Conservation (phyloP, 64 coral and sea anemone species). For the Montipora sp. region DNA sequence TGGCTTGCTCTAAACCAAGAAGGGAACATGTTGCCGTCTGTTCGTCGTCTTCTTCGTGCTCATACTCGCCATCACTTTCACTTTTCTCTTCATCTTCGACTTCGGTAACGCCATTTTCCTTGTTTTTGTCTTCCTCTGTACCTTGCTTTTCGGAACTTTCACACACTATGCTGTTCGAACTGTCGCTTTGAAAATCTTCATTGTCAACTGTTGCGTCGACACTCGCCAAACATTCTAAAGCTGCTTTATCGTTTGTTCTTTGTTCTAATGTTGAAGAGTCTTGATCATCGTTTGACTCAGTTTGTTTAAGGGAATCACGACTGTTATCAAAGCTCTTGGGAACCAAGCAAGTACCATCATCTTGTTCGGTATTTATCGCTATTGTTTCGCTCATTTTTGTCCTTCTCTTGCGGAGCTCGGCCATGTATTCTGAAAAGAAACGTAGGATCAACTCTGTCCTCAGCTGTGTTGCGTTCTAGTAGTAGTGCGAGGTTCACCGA, state of each 20-base stretch:
- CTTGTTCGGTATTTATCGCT: neutral
- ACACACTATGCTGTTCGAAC: neutral
- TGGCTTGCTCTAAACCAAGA: constrained; percentile 35
- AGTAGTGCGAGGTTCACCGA: neutral
- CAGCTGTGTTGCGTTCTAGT: neutral
- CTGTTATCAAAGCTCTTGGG: neutral
- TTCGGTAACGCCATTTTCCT: neutral
- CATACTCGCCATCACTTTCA: neutral
- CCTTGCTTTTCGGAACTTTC: neutral
- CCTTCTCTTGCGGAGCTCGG: constrained; percentile 18
- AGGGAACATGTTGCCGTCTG: constrained; percentile 19
- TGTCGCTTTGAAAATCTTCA: neutral
- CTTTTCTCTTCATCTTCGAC: neutral
- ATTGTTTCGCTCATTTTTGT: constrained; percentile 39
- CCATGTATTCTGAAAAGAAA: neutral
- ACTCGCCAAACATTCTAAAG: constrained; percentile 15
- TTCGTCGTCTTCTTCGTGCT: neutral
- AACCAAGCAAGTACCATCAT: neutral
- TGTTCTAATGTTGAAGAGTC: neutral
- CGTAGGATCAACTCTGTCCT: neutral
- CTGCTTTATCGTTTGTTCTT: neutral
- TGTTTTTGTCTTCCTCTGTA: neutral
- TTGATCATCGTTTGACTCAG: neutral
- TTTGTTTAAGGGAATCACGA: neutral
- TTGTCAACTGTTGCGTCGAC: constrained; percentile 30